These are phyloP conservation scores for Drosophila littoralis DNA, from an alignment of 1,140 invertebrate genomes.

Conservation along the genomic window DNA sequence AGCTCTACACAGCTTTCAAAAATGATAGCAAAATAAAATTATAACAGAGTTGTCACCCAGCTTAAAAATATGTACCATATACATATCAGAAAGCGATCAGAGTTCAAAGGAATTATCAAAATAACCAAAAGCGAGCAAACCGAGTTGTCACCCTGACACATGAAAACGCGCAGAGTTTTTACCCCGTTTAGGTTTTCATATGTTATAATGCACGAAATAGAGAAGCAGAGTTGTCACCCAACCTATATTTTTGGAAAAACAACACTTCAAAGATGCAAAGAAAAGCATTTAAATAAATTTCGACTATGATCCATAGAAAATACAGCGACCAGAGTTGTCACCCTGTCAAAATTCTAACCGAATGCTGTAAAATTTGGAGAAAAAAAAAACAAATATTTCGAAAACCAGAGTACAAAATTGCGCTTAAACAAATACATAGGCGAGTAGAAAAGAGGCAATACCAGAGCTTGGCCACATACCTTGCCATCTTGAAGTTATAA, in stretches of 20 bases:
- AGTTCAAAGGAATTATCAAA: not conserved
- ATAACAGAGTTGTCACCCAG: not conserved
- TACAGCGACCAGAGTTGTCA: not conserved
- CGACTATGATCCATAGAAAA: not conserved
- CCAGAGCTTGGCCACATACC: slow-evolving; percentile 51
- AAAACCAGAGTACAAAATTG: slow-evolving; percentile 33
- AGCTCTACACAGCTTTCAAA: too few relatives aligned
- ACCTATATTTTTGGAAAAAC: too few relatives aligned
- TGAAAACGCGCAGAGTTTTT: too few relatives aligned
- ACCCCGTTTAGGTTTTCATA: too few relatives aligned
- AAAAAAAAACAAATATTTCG: slow-evolving; percentile 8
- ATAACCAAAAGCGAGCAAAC: not conserved
- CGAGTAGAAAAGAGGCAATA: not conserved
- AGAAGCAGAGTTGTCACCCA: slow-evolving; percentile 8
- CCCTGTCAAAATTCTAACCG: not conserved
- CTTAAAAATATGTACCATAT: not conserved
- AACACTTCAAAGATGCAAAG: too few relatives aligned
- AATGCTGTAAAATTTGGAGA: not conserved
- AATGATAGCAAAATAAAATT: not conserved
- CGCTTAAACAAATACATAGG: slow-evolving; percentile 22
- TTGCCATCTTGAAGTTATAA: slow-evolving; percentile 67
- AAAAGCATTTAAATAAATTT: not conserved
- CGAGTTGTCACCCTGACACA: not conserved
- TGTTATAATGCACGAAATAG: not conserved
- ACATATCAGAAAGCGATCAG: not conserved